These are phyloP conservation scores for Mongoloraphidia duomilia DNA, from an alignment of 2,888 invertebrate species.

Conservation along the genomic window DNA sequence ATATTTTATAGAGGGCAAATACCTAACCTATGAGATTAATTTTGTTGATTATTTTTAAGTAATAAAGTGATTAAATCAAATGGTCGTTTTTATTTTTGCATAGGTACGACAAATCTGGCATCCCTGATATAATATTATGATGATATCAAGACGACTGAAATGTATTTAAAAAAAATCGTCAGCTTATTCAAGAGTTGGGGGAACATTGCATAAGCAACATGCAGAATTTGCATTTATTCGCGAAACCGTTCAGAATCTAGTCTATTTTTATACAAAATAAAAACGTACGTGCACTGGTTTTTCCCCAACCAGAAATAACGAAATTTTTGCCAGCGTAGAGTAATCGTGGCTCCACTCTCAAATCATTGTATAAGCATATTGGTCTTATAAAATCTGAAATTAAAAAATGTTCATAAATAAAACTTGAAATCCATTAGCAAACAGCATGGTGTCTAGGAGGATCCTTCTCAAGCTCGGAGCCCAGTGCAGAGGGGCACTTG, in stretches of 20 bases:
- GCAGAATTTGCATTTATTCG: neutral
- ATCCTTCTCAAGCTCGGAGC: no score
- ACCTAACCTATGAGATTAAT: no score
- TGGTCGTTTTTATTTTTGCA: neutral
- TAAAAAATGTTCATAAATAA: neutral
- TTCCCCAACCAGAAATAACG: constrained; percentile 61
- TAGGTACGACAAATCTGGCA: neutral
- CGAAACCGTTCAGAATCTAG: neutral
- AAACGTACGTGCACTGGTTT: constrained; percentile 39
- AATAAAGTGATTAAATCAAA: neutral
- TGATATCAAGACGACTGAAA: no score
- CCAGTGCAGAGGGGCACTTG: no score
- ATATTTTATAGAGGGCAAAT: no score
- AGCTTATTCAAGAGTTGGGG: no score
- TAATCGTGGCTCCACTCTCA: constrained; percentile 3
- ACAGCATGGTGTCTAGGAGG: neutral
- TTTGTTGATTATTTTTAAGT: no score
- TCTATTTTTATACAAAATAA: neutral
- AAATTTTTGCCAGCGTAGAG: constrained; percentile 27
- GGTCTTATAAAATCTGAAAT: constrained; percentile 23
- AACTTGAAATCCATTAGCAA: neutral
- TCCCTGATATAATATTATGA: neutral
- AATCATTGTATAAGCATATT: constrained; percentile 22
- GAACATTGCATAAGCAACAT: no score
- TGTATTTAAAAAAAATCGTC: no score